phyloP scores from a whole-genome alignment of 2,888 invertebrate genomes.

The Clistopyga incitator region DNA sequence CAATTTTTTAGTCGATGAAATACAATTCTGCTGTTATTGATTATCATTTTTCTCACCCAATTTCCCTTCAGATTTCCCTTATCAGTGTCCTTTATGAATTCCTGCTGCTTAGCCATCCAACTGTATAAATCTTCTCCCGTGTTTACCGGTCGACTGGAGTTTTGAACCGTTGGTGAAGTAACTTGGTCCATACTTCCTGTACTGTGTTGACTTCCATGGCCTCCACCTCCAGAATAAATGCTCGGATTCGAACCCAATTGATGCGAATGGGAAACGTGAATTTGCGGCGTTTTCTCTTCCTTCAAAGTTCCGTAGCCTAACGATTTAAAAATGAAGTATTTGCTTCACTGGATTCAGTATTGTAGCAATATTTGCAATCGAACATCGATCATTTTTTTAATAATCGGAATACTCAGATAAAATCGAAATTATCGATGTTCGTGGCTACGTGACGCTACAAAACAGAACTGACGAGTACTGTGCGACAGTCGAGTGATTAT shows the following conservation, averaged over 20 bases:
- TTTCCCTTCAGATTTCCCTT: slow-evolving; percentile 82
- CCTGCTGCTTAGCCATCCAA: slow-evolving; percentile 98
- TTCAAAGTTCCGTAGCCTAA: slow-evolving; percentile 91
- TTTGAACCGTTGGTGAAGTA: slow-evolving; percentile 85
- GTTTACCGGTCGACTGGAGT: slow-evolving; percentile 85
- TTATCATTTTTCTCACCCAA: slow-evolving; percentile 78
- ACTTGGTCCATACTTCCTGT: slow-evolving; percentile 82
- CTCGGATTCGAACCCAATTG: slow-evolving; percentile 89
- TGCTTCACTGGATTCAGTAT: neutral
- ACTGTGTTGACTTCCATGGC: slow-evolving; percentile 83
- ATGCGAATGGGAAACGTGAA: slow-evolving; percentile 81
- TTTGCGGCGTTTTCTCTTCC: slow-evolving; percentile 87
- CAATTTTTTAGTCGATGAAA: neutral
- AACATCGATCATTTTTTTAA: slow-evolving; percentile 29
- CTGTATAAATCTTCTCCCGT: slow-evolving; percentile 95
- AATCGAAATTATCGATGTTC: slow-evolving; percentile 32
- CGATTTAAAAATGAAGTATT: slow-evolving; percentile 22
- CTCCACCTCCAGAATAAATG: slow-evolving; percentile 83
- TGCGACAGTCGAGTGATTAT: slow-evolving; percentile 1
- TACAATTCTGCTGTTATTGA: neutral
- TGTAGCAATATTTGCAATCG: neutral
- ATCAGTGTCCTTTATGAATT: slow-evolving; percentile 85
- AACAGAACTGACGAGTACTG: neutral
- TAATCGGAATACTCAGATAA: neutral
- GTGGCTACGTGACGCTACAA: slow-evolving; percentile 17